phyloP scores from a whole-genome alignment of 37 sponge, comb jelly and placozoan genomes.

The Lycopodina hypogea region DNA sequence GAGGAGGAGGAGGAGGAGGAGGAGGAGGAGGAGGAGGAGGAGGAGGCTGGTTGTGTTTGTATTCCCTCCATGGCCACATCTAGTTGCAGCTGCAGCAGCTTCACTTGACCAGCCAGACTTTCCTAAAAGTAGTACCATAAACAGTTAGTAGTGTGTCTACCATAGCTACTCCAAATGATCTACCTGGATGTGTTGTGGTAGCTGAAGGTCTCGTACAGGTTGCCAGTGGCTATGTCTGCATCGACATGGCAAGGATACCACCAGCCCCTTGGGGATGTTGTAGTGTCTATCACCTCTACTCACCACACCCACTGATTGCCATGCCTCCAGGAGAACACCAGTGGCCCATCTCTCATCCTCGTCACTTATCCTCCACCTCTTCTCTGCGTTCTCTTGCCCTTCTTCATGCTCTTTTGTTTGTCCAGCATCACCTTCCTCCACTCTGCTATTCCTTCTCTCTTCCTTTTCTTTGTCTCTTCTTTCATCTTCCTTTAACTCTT shows the following conservation, averaged over 20 bases:
- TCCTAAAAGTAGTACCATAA: background rate
- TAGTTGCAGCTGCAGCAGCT: conserved; percentile 2
- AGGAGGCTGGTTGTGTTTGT: too few relatives aligned
- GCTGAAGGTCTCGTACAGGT: conserved; percentile 1
- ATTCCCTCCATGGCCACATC: background rate
- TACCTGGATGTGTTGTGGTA: conserved; percentile 6
- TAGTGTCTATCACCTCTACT: conserved; percentile 1
- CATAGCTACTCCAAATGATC: background rate
- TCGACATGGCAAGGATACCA: conserved; percentile 22
- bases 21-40: too few relatives aligned
- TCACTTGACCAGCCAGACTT: conserved; percentile 10
- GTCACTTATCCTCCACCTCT: too few relatives aligned
- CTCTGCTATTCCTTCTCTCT: too few relatives aligned
- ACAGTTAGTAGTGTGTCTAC: background rate
- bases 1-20: too few relatives aligned
- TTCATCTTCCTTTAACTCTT: too few relatives aligned
- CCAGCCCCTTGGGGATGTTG: conserved; percentile 25
- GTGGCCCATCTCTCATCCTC: conserved; percentile 7
- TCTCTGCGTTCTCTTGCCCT: too few relatives aligned
- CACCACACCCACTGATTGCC: conserved; percentile 45
- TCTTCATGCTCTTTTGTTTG: too few relatives aligned
- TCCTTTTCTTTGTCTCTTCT: too few relatives aligned
- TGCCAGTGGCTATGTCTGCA: conserved; percentile 27
- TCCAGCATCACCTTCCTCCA: too few relatives aligned
- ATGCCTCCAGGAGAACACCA: background rate